Conservation (phyloP, 2,888 invertebrate genomes). For the Aelia acuminata region DNA sequence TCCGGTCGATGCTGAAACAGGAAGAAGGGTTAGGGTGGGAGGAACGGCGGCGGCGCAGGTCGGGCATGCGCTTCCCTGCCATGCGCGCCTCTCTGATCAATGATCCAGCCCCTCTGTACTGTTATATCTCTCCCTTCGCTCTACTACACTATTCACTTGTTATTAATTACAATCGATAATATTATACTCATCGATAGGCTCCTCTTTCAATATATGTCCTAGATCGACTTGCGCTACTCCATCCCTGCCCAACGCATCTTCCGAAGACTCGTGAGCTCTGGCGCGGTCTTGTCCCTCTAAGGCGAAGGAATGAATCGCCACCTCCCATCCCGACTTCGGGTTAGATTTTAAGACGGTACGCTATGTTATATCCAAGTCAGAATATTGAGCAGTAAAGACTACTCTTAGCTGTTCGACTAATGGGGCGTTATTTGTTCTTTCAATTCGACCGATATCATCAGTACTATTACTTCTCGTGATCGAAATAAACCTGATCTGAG, state of each 20-base stretch:
- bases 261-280: background rate
- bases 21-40: conserved; percentile 59
- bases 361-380: background rate
- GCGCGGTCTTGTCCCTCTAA: background rate
- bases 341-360: background rate
- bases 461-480: background rate
- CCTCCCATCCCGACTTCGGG: background rate
- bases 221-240: background rate
- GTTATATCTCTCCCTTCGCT: conserved; percentile 60
- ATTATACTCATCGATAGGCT: background rate
- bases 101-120: conserved; percentile 63
- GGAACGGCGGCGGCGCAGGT: conserved; percentile 60
- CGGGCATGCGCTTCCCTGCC: conserved; percentile 57
- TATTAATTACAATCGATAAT: conserved; percentile 61
- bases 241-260: background rate
- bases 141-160: conserved; percentile 33
- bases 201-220: background rate
- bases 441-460: background rate
- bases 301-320: background rate
- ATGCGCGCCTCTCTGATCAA: conserved; percentile 63
- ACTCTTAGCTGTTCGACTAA: background rate
- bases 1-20: conserved; percentile 65
- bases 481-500: background rate
- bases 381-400: background rate
- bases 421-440: background rate